phyloP scores from a whole-genome alignment of 2,797 vertebrate species.

The Columba guinea region DNA sequence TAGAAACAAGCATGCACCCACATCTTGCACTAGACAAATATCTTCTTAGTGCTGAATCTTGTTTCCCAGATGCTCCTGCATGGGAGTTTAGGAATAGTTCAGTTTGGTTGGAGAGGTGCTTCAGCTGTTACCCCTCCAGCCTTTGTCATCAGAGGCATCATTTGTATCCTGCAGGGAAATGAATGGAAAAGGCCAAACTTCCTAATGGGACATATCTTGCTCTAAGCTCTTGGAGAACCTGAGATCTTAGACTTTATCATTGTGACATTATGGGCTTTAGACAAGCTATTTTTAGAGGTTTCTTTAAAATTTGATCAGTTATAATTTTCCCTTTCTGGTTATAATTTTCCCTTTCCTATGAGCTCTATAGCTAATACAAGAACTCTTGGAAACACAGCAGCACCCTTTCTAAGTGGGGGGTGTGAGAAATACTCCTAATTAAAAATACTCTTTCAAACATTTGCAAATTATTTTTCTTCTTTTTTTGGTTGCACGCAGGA shows the following conservation, averaged over 20 bases:
- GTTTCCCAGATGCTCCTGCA: neutral
- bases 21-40: neutral
- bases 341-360: neutral
- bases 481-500: neutral
- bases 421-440: neutral
- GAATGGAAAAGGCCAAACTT: slow-evolving; percentile 8
- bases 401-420: neutral
- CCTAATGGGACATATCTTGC: slow-evolving; percentile 2
- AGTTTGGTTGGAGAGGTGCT: neutral
- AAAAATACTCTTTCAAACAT: neutral
- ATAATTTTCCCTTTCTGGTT: slow-evolving; percentile 42
- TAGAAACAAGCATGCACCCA: neutral
- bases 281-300: slow-evolving; percentile 61
- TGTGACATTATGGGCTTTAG: slow-evolving; percentile 54
- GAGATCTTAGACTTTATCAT: slow-evolving; percentile 49
- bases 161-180: neutral
- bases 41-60: neutral
- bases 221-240: slow-evolving; percentile 13
- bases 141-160: neutral
- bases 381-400: slow-evolving; percentile 18
- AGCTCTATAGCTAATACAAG: slow-evolving; percentile 4
- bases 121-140: neutral
- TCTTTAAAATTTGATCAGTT: slow-evolving; percentile 70
- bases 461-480: neutral
- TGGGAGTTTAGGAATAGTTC: neutral